Percentiles rank a stretch among this genome's conserved stretches.
These are phyloP conservation scores for Xenopus laevis DNA, from an alignment of 2,113 vertebrate species.

Conservation along the genomic window DNA sequence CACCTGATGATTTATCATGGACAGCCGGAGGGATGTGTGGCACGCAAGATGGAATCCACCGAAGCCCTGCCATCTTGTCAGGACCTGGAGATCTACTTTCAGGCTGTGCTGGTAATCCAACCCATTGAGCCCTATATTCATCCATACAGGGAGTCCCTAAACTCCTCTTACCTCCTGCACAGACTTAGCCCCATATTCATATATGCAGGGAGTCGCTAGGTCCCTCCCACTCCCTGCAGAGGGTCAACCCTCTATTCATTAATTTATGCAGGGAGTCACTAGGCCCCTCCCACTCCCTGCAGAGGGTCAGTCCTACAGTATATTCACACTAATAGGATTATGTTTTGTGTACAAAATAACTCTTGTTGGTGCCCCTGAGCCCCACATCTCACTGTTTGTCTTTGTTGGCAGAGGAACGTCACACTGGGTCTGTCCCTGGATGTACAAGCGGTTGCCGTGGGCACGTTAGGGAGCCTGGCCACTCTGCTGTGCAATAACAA, in stretches of 20 bases:
- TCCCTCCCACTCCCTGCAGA: too few relatives aligned
- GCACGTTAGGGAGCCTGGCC: conserved; percentile 37
- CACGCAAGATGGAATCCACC: conserved; percentile 35
- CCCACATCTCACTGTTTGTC: neutral
- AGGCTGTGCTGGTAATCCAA: conserved; percentile 42
- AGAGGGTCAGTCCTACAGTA: too few relatives aligned
- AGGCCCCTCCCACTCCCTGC: too few relatives aligned
- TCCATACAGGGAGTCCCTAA: neutral
- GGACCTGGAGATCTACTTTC: conserved; percentile 46
- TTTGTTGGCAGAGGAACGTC: conserved; percentile 39
- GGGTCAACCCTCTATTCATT: too few relatives aligned
- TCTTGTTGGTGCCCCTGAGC: too few relatives aligned
- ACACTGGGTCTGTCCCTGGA: conserved; percentile 43
- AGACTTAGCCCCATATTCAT: too few relatives aligned
- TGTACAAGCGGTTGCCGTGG: conserved; percentile 22
- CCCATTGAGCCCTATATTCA: too few relatives aligned
- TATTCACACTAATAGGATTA: too few relatives aligned
- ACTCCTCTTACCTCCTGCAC: too few relatives aligned
- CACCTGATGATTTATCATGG: conserved; percentile 50
- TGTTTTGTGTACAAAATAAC: too few relatives aligned
- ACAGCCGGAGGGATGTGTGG: conserved; percentile 47
- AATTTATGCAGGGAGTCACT: too few relatives aligned
- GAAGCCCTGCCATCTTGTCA: conserved; percentile 46
- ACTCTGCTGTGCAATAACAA: conserved; percentile 46
- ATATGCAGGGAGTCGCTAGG: too few relatives aligned